These are phyloP conservation scores for Catocala nupta DNA, from an alignment of 2,888 invertebrate genomes.

Conservation along the genomic window DNA sequence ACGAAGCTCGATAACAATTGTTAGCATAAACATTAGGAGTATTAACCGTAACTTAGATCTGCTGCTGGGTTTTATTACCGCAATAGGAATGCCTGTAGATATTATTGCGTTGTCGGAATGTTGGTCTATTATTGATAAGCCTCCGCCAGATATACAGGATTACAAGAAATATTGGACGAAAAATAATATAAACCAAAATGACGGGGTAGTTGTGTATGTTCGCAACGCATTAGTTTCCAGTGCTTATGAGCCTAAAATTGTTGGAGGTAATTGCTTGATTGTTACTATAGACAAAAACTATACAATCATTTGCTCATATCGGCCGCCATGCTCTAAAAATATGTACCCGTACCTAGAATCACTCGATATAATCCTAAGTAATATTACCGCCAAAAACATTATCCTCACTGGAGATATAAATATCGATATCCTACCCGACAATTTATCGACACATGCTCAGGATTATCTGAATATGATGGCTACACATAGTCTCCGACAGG, in stretches of 20 bases:
- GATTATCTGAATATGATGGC: not conserved
- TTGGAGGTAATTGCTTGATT: not conserved
- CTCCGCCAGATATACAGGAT: not conserved
- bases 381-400: not conserved
- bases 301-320: constrained; percentile 1
- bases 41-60: no score
- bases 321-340: not conserved
- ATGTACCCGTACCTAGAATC: not conserved
- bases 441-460: not conserved
- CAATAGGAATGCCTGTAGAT: not conserved
- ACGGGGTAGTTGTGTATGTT: not conserved
- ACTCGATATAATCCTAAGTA: not conserved
- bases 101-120: not conserved
- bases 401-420: not conserved
- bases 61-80: no score
- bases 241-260: not conserved
- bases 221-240: not conserved
- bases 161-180: not conserved
- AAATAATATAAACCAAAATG: constrained; percentile 2
- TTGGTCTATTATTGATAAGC: not conserved
- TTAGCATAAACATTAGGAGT: no score
- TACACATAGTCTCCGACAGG: not conserved
- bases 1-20: no score
- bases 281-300: not conserved
- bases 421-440: not conserved